A percentile compares a stretch with the other conserved stretches of the same genome.
phyloP scores from a whole-genome alignment of 2,113 vertebrate species.

The Mionectes macconnelli region DNA sequence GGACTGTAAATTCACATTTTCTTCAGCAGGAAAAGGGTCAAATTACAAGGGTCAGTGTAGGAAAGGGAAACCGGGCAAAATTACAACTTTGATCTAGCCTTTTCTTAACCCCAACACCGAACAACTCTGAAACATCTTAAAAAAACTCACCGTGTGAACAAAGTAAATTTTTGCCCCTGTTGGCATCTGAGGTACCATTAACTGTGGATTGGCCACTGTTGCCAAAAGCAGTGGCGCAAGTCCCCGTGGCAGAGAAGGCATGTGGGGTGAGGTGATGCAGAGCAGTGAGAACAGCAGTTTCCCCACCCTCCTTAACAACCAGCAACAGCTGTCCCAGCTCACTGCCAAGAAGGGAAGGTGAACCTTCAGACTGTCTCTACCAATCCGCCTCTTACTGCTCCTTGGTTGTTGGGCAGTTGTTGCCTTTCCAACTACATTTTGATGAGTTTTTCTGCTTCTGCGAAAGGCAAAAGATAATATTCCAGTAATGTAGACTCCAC shows the following conservation, averaged over 20 bases:
- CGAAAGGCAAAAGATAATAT: background rate
- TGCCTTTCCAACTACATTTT: background rate
- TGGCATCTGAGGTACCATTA: background rate
- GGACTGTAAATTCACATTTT: background rate
- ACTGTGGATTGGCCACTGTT: background rate
- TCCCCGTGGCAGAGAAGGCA: background rate
- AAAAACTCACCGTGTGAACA: background rate
- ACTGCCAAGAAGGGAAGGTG: background rate
- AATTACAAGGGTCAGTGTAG: background rate
- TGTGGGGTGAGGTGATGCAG: background rate
- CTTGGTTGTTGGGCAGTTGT: background rate
- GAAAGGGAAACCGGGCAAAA: background rate
- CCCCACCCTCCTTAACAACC: background rate
- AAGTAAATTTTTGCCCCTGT: background rate
- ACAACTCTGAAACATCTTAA: background rate
- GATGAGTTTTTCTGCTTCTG: background rate
- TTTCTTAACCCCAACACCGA: background rate
- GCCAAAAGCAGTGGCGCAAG: background rate
- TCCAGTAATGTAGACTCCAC: background rate
- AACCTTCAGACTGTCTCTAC: background rate
- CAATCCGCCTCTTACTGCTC: accelerated
- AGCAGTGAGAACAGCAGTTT: background rate
- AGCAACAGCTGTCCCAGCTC: background rate
- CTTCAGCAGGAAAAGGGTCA: background rate
- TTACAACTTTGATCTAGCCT: background rate